Evolutionary conservation across 2,797 vertebrate genomes (phyloP).

Genomic region (Pogonophryne albipinna): DNA sequence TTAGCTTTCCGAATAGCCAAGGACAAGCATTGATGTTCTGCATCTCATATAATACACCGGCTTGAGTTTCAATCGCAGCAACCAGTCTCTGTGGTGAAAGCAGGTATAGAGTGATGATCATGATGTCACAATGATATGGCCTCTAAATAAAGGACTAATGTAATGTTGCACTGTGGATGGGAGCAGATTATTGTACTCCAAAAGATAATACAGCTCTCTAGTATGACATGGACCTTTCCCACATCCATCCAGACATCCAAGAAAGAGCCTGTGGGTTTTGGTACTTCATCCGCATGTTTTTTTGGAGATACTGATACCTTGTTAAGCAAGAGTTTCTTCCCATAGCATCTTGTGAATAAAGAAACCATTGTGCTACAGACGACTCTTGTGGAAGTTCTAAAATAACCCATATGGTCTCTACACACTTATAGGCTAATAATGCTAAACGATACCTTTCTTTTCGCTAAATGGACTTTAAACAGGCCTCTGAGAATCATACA

Average conservation of each 20-base stretch:
- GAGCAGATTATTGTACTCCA: constrained; percentile 62
- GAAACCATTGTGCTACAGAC: constrained; percentile 15
- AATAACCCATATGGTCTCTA: background rate
- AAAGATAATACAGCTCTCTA: constrained; percentile 63
- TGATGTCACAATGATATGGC: constrained; percentile 77
- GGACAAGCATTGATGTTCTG: constrained; percentile 56
- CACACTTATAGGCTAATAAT: background rate
- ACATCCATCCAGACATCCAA: constrained; percentile 57
- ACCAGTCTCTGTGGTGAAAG: constrained; percentile 62
- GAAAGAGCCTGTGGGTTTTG: constrained; percentile 58
- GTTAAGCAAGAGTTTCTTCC: constrained; percentile 19
- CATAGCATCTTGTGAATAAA: constrained; percentile 25
- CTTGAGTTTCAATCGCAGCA: constrained; percentile 67
- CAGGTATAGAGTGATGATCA: constrained; percentile 69
- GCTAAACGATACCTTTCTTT: background rate
- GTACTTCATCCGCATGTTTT: constrained; percentile 20
- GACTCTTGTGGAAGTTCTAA: background rate
- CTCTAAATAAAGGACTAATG: constrained; percentile 78
- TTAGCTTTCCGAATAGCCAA: constrained; percentile 58
- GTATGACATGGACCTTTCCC: constrained; percentile 57
- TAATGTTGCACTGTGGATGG: constrained; percentile 67
- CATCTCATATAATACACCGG: constrained; percentile 61
- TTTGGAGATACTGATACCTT: constrained; percentile 34
- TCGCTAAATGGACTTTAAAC: background rate
- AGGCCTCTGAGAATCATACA: background rate